Percentiles rank a stretch among this genome's conserved stretches.
phyloP scores from a whole-genome alignment of 1,140 invertebrate genomes.

The Mercenaria mercenaria region DNA sequence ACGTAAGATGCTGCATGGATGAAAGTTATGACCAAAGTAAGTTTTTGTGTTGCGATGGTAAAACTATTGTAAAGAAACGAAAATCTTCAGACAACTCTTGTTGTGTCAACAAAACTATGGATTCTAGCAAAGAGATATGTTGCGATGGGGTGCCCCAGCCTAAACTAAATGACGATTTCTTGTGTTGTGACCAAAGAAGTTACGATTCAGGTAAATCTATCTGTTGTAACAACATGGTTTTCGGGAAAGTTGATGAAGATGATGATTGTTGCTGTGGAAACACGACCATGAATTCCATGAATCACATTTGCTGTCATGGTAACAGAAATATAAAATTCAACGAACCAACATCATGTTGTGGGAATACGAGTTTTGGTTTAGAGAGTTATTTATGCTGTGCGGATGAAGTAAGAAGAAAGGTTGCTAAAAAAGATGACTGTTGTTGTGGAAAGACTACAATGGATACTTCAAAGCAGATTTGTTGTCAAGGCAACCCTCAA shows the following conservation, averaged over 20 bases:
- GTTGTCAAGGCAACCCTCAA: slow-evolving; percentile 31
- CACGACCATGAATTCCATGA: slow-evolving; percentile 3
- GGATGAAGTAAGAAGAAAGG: neutral
- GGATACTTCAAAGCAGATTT: neutral
- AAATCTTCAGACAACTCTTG: neutral
- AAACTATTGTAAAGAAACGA: neutral
- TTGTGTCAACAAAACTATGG: slow-evolving; percentile 26
- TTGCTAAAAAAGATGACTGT: neutral
- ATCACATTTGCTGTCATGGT: neutral
- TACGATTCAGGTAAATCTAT: neutral
- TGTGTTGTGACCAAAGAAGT: slow-evolving; percentile 27
- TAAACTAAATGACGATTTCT: neutral
- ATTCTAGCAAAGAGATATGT: slow-evolving; percentile 40
- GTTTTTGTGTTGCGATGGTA: neutral
- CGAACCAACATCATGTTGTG: slow-evolving; percentile 25
- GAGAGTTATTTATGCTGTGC: slow-evolving; percentile 23
- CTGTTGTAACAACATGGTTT: slow-evolving; percentile 1
- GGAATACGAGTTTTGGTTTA: neutral
- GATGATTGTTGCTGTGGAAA: slow-evolving; percentile 42
- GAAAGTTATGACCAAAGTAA: slow-evolving; percentile 18
- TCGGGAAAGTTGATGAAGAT: neutral
- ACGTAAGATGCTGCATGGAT: slow-evolving; percentile 22
- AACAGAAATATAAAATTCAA: neutral
- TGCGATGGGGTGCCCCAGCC: slow-evolving; percentile 14
- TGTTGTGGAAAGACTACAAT: slow-evolving; percentile 46